Evolutionary conservation across 1,140 invertebrate species (phyloP).

Genomic region (Ceratosolen fusciceps): DNA sequence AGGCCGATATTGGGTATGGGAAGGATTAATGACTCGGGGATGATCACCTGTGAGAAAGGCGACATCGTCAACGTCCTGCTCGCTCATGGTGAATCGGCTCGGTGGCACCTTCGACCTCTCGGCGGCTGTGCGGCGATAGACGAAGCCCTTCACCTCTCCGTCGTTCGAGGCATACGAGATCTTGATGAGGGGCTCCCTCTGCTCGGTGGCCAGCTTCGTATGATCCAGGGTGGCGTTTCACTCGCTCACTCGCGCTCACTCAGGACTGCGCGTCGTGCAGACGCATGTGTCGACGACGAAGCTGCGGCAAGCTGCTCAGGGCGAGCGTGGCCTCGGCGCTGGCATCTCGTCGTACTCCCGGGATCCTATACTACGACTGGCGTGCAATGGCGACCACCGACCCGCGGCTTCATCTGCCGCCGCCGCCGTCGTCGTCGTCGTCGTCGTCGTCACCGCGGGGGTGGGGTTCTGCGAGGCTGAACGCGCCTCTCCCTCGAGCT

Average conservation of each 20-base stretch:
- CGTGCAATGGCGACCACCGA: slow-evolving; percentile 65
- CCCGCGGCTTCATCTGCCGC: slow-evolving; percentile 41
- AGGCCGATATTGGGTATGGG: neutral
- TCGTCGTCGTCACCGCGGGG: slow-evolving; percentile 25
- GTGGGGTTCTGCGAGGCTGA: slow-evolving; percentile 23
- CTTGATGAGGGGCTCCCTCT: slow-evolving; percentile 70
- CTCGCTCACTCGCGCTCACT: neutral
- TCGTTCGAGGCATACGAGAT: slow-evolving; percentile 71
- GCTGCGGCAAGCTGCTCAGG: neutral
- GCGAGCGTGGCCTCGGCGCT: neutral
- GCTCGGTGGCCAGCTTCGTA: slow-evolving; percentile 64
- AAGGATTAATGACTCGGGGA: neutral
- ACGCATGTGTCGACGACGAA: neutral
- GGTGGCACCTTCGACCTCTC: slow-evolving; percentile 48
- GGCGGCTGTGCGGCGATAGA: slow-evolving; percentile 62
- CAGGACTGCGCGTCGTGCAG: neutral
- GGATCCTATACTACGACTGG: slow-evolving; percentile 58
- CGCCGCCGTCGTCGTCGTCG: no score
- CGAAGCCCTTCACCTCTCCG: slow-evolving; percentile 71
- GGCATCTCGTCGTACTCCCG: slow-evolving; percentile 12
- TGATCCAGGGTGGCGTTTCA: slow-evolving; percentile 7
- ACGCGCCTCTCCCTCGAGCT: slow-evolving; percentile 30
- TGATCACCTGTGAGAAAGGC: slow-evolving; percentile 87
- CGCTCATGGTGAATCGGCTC: slow-evolving; percentile 77
- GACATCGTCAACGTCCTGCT: slow-evolving; percentile 93